Percentiles rank a stretch among this genome's conserved stretches.
Evolutionary conservation across 1,140 invertebrate genomes (phyloP).

Genomic region (Chironomus striatipennis): DNA sequence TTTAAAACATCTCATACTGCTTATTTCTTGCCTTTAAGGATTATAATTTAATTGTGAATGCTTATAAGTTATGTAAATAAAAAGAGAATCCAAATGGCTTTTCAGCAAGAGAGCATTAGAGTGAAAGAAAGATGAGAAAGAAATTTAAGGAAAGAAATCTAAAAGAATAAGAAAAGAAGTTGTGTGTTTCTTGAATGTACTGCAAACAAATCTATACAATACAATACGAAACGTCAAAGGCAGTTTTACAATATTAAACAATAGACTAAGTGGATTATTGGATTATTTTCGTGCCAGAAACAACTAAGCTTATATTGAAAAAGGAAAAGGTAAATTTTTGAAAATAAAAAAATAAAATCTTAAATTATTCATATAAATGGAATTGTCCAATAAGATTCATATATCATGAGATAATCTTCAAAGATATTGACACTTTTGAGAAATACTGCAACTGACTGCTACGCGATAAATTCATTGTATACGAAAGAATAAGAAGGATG

Average conservation of each 20-base stretch:
- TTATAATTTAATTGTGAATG: too few species aligned
- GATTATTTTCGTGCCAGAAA: constrained; percentile 16
- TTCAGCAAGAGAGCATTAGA: too few species aligned
- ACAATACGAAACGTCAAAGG: background rate
- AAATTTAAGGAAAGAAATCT: background rate
- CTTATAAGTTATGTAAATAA: too few species aligned
- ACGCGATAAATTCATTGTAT: background rate
- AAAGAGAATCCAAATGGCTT: too few species aligned
- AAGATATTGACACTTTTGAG: constrained; percentile 9
- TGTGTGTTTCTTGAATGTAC: background rate
- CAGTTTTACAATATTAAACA: constrained; percentile 6
- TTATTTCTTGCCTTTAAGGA: too few species aligned
- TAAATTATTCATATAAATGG: constrained; percentile 11
- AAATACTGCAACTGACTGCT: background rate
- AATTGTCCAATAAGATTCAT: constrained; percentile 12
- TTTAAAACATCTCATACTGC: too few species aligned
- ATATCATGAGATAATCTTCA: constrained; percentile 10
- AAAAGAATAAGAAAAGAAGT: background rate
- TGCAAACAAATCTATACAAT: background rate
- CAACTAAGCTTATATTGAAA: background rate
- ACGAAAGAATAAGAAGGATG: background rate
- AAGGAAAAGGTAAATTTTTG: background rate
- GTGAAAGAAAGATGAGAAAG: background rate
- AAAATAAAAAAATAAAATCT: too few species aligned
- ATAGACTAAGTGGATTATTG: constrained; percentile 24